Percentiles rank a stretch among this genome's conserved stretches.
These are phyloP conservation scores for Lutjanus campechanus DNA, from an alignment of 2,797 vertebrate genomes.

Conservation along the genomic window DNA sequence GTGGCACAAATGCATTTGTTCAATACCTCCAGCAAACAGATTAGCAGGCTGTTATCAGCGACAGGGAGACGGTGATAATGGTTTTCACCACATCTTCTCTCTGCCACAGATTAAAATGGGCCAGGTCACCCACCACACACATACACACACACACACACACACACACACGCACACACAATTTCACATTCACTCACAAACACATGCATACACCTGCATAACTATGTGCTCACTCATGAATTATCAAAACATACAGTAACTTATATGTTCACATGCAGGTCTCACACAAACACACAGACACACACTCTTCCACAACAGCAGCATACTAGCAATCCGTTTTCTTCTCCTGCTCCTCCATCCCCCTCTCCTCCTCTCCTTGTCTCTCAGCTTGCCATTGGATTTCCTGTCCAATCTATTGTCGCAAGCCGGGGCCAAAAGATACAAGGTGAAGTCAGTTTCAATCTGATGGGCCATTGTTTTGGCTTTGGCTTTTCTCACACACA, in stretches of 20 bases:
- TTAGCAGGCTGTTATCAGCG: slow-evolving; percentile 93
- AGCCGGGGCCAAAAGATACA: slow-evolving; percentile 90
- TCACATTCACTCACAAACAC: slow-evolving; percentile 33
- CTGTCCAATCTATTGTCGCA: slow-evolving; percentile 92
- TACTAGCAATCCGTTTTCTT: slow-evolving; percentile 86
- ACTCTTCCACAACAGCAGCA: slow-evolving; percentile 67
- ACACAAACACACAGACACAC: slow-evolving; percentile 15
- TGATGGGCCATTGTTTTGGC: slow-evolving; percentile 91
- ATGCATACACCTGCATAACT: slow-evolving; percentile 24
- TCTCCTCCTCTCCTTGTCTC: slow-evolving; percentile 82
- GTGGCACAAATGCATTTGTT: slow-evolving; percentile 92
- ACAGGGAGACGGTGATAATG: slow-evolving; percentile 95
- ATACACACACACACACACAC: slow-evolving; percentile 36
- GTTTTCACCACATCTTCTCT: slow-evolving; percentile 95
- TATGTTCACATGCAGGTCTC: slow-evolving; percentile 35
- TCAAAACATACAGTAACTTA: slow-evolving; percentile 2
- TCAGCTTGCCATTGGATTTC: slow-evolving; percentile 91
- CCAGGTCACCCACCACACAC: slow-evolving; percentile 74
- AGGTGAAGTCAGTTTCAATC: slow-evolving; percentile 95
- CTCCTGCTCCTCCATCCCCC: slow-evolving; percentile 69
- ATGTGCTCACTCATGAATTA: neutral
- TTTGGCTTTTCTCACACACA: slow-evolving; percentile 57
- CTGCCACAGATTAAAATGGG: slow-evolving; percentile 96
- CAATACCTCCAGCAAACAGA: slow-evolving; percentile 96
- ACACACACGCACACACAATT: slow-evolving; percentile 18